A percentile compares a stretch with the other conserved stretches of the same genome.
These are phyloP conservation scores for Oithona nana DNA, from an alignment of 2,888 invertebrate species.

Conservation along the genomic window DNA sequence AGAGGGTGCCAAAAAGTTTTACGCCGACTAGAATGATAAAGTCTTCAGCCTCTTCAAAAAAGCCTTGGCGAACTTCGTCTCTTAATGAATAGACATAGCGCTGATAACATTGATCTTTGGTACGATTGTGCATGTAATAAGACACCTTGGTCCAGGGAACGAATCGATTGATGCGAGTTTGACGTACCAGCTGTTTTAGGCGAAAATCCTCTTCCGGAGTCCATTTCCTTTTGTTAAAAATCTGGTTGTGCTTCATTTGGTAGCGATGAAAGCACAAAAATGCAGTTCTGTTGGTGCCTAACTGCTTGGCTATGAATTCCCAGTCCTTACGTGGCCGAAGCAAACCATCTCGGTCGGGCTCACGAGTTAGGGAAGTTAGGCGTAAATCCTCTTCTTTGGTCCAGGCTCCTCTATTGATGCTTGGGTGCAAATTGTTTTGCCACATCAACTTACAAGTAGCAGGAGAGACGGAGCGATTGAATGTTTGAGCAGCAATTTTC, in stretches of 20 bases:
- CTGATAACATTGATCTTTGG: slow-evolving; percentile 44
- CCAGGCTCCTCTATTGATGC: slow-evolving; percentile 41
- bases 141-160: slow-evolving; percentile 55
- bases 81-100: slow-evolving; percentile 32
- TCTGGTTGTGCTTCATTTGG: slow-evolving; percentile 20
- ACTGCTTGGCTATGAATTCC: slow-evolving; percentile 39
- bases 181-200: slow-evolving; percentile 41
- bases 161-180: slow-evolving; percentile 40
- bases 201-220: slow-evolving; percentile 44
- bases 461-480: slow-evolving; percentile 33
- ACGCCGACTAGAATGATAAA: slow-evolving; percentile 18
- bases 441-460: slow-evolving; percentile 48
- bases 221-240: slow-evolving; percentile 35
- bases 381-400: slow-evolving; percentile 32
- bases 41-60: slow-evolving; percentile 17
- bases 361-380: slow-evolving; percentile 28
- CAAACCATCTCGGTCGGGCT: not conserved
- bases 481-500: slow-evolving; percentile 7
- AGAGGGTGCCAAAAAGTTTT: slow-evolving; percentile 15
- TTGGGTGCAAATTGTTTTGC: slow-evolving; percentile 47
- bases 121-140: slow-evolving; percentile 40
- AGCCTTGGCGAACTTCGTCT: slow-evolving; percentile 14
- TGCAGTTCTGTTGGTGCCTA: slow-evolving; percentile 40
- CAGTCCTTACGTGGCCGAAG: slow-evolving; percentile 33
- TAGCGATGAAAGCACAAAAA: slow-evolving; percentile 41